Evolutionary conservation across 2,797 vertebrate species (phyloP).

Genomic region (Enteromius mattozi): DNA sequence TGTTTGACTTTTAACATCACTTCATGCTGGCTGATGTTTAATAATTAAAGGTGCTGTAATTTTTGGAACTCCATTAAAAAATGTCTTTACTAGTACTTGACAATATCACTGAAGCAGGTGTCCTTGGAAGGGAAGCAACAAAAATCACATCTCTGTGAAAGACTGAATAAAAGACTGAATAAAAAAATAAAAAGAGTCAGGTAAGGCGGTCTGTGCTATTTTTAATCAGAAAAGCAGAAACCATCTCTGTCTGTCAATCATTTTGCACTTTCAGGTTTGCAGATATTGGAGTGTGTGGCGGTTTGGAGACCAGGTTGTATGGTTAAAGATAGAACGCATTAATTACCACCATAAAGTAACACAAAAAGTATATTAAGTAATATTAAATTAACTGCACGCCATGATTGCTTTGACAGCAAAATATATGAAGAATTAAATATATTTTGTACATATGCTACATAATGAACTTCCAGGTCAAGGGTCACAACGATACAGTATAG

Average conservation of each 20-base stretch:
- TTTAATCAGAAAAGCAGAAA: constrained; percentile 13
- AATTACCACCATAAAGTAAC: not conserved
- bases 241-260: not conserved
- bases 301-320: not conserved
- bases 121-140: not conserved
- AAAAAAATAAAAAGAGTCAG: not conserved
- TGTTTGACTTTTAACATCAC: not conserved
- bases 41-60: not conserved
- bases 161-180: not conserved
- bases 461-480: not conserved
- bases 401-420: not conserved
- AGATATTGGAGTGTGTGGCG: not conserved
- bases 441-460: not conserved
- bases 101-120: not conserved
- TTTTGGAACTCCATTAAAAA: not conserved
- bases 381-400: not conserved
- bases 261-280: constrained; percentile 2
- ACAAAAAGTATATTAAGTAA: not conserved
- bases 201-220: not conserved
- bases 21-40: not conserved
- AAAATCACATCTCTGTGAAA: not conserved
- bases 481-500: not conserved
- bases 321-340: not conserved
- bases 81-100: not conserved
- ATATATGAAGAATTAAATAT: not conserved